phyloP scores from a whole-genome alignment of 2,113 vertebrate species.

The Neolamprologus falcicula region DNA sequence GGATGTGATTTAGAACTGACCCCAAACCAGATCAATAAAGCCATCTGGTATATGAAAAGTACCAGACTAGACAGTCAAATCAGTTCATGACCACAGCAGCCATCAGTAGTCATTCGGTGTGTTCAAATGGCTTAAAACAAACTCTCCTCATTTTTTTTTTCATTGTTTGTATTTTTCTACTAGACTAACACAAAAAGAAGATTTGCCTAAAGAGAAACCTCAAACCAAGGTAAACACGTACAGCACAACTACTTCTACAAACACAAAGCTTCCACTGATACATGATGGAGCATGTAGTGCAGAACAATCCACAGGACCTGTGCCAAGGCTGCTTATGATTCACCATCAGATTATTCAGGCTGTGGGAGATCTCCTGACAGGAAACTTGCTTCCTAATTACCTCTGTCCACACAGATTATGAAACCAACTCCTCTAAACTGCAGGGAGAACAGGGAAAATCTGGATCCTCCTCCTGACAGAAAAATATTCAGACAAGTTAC shows the following conservation, averaged over 20 bases:
- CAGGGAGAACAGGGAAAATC: neutral
- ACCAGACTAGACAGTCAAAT: neutral
- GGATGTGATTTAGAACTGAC: neutral
- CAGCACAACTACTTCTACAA: neutral
- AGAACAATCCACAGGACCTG: neutral
- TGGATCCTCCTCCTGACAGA: neutral
- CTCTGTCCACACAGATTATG: neutral
- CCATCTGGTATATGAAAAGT: neutral
- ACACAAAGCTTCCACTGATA: neutral
- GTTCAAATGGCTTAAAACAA: neutral
- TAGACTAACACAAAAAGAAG: neutral
- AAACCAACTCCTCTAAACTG: neutral
- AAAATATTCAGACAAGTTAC: neutral
- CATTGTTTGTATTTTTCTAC: neutral
- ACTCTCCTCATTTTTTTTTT: neutral
- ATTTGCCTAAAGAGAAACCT: neutral
- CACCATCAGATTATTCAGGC: neutral
- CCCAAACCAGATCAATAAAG: neutral
- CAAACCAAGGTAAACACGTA: neutral
- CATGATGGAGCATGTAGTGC: neutral
- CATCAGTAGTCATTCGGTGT: neutral
- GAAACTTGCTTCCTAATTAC: neutral
- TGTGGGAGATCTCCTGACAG: neutral
- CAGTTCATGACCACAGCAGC: neutral
- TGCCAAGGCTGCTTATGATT: neutral